A percentile compares a stretch with the other conserved stretches of the same genome.
Conservation (phyloP, 2,113 vertebrate genomes). For the Eidolon helvum region DNA sequence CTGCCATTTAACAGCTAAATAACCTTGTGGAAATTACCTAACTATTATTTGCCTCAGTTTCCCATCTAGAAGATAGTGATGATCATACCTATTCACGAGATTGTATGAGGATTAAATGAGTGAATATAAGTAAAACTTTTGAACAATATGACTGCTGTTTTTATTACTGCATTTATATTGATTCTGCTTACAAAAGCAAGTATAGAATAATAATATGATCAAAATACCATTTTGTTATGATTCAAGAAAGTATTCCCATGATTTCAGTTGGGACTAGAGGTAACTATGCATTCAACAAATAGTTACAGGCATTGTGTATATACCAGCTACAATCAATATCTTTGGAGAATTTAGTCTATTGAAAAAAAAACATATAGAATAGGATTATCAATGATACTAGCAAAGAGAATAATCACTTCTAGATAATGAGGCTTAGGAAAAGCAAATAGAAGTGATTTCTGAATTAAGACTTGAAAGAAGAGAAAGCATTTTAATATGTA, state of each 20-base stretch:
- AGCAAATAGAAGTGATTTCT: background rate
- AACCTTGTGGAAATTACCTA: background rate
- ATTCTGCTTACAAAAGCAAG: slow-evolving; percentile 22
- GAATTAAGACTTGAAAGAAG: slow-evolving; percentile 21
- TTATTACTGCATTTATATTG: slow-evolving; percentile 19
- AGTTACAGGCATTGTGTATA: background rate
- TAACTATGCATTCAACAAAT: background rate
- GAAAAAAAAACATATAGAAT: slow-evolving; percentile 11
- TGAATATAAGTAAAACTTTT: background rate
- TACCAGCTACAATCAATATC: background rate
- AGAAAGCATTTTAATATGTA: background rate
- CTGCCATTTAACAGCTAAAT: background rate
- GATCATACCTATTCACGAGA: background rate
- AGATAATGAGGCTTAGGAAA: background rate
- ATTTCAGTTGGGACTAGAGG: background rate
- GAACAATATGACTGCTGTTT: background rate
- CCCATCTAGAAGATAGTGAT: background rate
- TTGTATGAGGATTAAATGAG: slow-evolving; percentile 1
- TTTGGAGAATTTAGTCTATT: background rate
- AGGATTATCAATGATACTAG: background rate
- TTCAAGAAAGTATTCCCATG: slow-evolving; percentile 6
- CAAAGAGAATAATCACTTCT: background rate
- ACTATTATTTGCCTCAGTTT: background rate
- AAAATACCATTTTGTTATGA: slow-evolving; percentile 11
- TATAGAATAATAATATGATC: slow-evolving; percentile 3